Percentiles rank a stretch among this genome's conserved stretches.
phyloP scores from a whole-genome alignment of 2,797 vertebrate species.

The Bovichtus diacanthus region DNA sequence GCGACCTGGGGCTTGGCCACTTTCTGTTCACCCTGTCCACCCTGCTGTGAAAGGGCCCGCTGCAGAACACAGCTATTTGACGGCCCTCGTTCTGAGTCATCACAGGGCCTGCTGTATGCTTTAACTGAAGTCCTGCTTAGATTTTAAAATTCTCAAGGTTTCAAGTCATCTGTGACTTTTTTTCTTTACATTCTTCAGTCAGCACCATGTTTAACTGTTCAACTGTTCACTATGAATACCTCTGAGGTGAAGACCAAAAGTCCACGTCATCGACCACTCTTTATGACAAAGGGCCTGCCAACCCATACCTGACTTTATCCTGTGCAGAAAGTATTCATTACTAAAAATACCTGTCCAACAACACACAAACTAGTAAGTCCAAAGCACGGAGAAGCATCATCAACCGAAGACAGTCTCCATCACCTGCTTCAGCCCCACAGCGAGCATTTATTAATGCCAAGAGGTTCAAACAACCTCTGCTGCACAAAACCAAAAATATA shows the following conservation, averaged over 20 bases:
- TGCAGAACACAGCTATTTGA: slow-evolving; percentile 42
- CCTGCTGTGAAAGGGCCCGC: slow-evolving; percentile 57
- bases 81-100: slow-evolving; percentile 33
- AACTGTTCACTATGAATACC: slow-evolving; percentile 31
- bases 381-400: slow-evolving; percentile 14
- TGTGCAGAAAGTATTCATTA: slow-evolving; percentile 24
- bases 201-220: slow-evolving; percentile 20
- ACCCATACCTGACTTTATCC: slow-evolving; percentile 17
- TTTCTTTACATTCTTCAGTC: slow-evolving; percentile 42
- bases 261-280: background rate
- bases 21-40: slow-evolving; percentile 53
- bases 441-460: slow-evolving; percentile 8
- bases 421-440: slow-evolving; percentile 9
- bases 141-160: slow-evolving; percentile 46
- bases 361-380: slow-evolving; percentile 30
- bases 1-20: slow-evolving; percentile 57
- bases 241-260: slow-evolving; percentile 20
- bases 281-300: slow-evolving; percentile 20
- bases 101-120: slow-evolving; percentile 14
- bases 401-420: background rate
- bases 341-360: slow-evolving; percentile 30
- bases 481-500: slow-evolving; percentile 43
- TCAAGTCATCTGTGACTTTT: slow-evolving; percentile 38
- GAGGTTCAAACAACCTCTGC: slow-evolving; percentile 14
- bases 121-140: slow-evolving; percentile 19